A percentile compares a stretch with the other conserved stretches of the same genome.
These are phyloP conservation scores for Pseudochirops cupreus DNA, from an alignment of 2,797 vertebrate genomes.

Conservation along the genomic window DNA sequence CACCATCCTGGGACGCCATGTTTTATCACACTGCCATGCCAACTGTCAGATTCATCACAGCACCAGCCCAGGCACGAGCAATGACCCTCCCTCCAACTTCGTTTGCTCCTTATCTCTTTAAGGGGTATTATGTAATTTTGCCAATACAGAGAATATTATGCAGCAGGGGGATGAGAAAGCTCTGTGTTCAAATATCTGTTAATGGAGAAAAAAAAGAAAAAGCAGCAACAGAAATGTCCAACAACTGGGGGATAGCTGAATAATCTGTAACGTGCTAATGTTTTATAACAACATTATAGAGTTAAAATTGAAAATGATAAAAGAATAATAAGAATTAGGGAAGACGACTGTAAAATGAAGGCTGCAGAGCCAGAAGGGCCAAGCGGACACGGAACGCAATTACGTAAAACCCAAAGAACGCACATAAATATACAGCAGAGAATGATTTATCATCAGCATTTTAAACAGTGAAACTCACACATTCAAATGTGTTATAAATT, in stretches of 20 bases:
- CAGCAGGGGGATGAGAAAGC: background rate
- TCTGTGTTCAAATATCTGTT: background rate
- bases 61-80: background rate
- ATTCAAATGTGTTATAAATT: background rate
- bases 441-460: background rate
- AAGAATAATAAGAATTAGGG: background rate
- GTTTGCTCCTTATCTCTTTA: background rate
- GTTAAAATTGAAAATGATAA: background rate
- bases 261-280: background rate
- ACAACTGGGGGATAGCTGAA: background rate
- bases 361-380: background rate
- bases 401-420: background rate
- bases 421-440: background rate
- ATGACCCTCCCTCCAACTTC: background rate
- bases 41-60: background rate
- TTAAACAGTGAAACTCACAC: background rate
- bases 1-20: background rate
- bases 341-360: background rate
- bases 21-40: background rate
- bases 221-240: background rate
- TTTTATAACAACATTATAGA: background rate
- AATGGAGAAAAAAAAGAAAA: background rate
- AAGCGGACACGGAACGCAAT: background rate
- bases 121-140: background rate
- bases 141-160: background rate